These are phyloP conservation scores for Ataeniobius toweri DNA, from an alignment of 2,797 vertebrate species.

Conservation along the genomic window DNA sequence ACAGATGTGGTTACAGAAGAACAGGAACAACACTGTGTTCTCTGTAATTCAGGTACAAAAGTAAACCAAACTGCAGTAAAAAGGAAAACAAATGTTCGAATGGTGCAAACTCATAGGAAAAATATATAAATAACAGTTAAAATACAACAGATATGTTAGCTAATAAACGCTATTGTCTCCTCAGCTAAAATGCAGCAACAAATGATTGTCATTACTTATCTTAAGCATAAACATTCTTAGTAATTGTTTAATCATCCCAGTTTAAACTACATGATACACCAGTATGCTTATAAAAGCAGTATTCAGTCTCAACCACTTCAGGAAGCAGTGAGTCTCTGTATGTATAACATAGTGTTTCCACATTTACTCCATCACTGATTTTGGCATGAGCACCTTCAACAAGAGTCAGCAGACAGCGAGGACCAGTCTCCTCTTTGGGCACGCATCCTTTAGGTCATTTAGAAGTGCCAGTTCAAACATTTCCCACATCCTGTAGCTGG, in stretches of 20 bases:
- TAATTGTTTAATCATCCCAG: conserved; percentile 31
- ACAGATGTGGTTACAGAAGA: conserved; percentile 28
- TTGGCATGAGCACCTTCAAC: conserved; percentile 65
- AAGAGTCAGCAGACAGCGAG: conserved; percentile 20
- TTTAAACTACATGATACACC: conserved; percentile 22
- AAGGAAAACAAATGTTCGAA: conserved; percentile 20
- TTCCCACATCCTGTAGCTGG: conserved; percentile 27
- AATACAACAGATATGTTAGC: conserved; percentile 48
- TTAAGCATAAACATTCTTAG: conserved; percentile 55
- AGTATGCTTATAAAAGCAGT: conserved; percentile 6
- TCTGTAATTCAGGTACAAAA: conserved; percentile 29
- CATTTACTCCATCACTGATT: conserved; percentile 53
- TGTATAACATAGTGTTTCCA: conserved; percentile 55
- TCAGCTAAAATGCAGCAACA: conserved; percentile 48
- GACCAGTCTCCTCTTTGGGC: conserved; percentile 32
- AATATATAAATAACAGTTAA: conserved; percentile 74
- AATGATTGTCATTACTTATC: conserved; percentile 69
- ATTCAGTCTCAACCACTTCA: conserved; percentile 34
- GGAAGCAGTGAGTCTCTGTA: conserved; percentile 61
- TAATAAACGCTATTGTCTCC: conserved; percentile 41
- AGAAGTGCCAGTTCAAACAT: conserved; percentile 60
- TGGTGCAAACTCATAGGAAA: conserved; percentile 35
- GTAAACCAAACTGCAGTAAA: conserved; percentile 17
- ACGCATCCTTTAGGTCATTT: conserved; percentile 45
- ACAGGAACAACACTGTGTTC: conserved; percentile 39